Evolutionary conservation across 2,113 vertebrate genomes (phyloP).

Genomic region (Peromyscus leucopus): DNA sequence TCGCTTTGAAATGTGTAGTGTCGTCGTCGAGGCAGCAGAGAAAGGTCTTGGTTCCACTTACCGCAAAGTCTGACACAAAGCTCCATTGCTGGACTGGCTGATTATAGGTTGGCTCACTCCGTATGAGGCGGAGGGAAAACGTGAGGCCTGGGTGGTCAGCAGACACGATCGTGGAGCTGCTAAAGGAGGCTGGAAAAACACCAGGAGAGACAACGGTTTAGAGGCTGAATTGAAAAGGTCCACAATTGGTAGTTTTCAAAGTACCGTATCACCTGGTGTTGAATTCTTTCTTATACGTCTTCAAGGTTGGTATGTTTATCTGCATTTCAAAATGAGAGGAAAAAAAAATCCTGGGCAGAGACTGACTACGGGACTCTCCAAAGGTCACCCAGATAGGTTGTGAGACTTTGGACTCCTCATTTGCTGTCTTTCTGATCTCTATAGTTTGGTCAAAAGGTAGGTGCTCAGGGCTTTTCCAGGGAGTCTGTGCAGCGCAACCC

Average conservation of each 20-base stretch:
- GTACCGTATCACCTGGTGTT: not conserved
- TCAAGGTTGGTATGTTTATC: not conserved
- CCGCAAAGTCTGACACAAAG: conserved; percentile 96
- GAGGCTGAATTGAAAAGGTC: not conserved
- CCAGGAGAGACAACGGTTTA: fast-evolving
- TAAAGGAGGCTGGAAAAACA: conserved; percentile 85
- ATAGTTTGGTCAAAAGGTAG: conserved; percentile 34
- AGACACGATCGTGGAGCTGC: conserved; percentile 92
- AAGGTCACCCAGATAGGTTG: not conserved
- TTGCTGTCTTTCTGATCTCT: not conserved
- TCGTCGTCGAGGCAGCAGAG: fast-evolving
- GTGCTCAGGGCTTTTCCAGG: not conserved
- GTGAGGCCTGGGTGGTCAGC: conserved; percentile 92
- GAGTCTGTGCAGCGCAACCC: not conserved
- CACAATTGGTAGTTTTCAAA: not conserved
- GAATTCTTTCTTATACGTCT: not conserved
- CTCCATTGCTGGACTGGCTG: conserved; percentile 96
- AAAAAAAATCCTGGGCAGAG: not conserved
- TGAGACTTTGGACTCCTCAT: not conserved
- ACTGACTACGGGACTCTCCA: not conserved
- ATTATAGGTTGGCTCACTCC: conserved; percentile 93
- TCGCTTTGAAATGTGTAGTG: not conserved
- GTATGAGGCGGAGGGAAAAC: conserved; percentile 93
- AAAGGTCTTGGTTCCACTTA: conserved; percentile 84
- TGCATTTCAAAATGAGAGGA: not conserved